Evolutionary conservation across 2,888 invertebrate genomes (phyloP), one percentile per base, ranked within the genome.

Genomic region (Acrocyrtus sp.): DNA sequence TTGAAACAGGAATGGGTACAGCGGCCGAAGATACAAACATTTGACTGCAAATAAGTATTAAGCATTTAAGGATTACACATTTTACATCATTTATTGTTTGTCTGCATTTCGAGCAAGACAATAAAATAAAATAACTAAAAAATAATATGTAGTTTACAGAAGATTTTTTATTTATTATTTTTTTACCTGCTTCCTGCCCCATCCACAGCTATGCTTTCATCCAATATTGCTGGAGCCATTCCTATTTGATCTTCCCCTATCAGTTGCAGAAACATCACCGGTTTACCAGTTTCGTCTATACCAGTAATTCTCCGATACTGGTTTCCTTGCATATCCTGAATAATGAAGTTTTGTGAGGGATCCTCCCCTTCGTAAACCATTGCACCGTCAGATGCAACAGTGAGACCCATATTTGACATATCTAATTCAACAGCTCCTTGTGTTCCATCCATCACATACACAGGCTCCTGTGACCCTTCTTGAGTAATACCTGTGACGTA

Each of bases 341-440:
- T 78, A 58, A 81, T 78, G 26, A 74, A 81, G 19, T 78, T 62
- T 29, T 72, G 67, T 15, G 72, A 58, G 2, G 39, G 24, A 29
- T 72, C 75, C 3, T 63, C 66, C 1, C 72, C 75, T 19, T 76
- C 77, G 43, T 76, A 75, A 10, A 79, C 73, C 65, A 79, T 70
- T 6, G 75, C 66, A n/a, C 79, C 81, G 15, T 82, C 82, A 24
- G 79, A 70, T 2, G 79, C 76, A 1, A 81, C 68, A 5, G 77
- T 81, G 6, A 83, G 82, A 80, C 60, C 83, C 70, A 72, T 75
- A 53, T 70, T 74, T 15, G 78, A 62, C 62, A 78, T 76, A 43
- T 76, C 79, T 4, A 80, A 76, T 67, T 78, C 77, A 8, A 79
- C 78, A 15, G 78, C 78, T 41, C 69, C 70, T 58, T 77, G 78